Percentiles rank a stretch among this genome's conserved stretches.
Evolutionary conservation across 1,140 invertebrate genomes (phyloP).

Genomic region (Bombus balteatus): DNA sequence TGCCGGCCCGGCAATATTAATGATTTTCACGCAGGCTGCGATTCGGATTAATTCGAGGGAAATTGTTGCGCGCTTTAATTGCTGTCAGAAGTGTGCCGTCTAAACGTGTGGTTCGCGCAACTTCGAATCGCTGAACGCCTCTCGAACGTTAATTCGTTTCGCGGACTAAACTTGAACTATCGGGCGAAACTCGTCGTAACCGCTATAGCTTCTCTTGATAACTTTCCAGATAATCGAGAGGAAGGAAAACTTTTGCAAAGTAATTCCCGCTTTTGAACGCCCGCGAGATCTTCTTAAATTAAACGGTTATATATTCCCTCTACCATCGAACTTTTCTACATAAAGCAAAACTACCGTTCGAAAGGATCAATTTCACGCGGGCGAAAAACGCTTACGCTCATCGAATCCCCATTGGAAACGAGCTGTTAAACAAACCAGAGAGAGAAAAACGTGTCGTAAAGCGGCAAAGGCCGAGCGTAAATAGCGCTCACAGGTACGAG

Average conservation of each 20-base stretch:
- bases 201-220: background rate
- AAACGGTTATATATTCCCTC: background rate
- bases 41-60: constrained; percentile 11
- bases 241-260: background rate
- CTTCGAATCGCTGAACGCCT: background rate
- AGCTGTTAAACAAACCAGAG: constrained; percentile 14
- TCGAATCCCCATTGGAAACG: background rate
- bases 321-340: background rate
- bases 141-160: background rate
- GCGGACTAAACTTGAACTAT: background rate
- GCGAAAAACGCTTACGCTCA: background rate
- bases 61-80: constrained; percentile 24
- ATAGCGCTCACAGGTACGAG: constrained; percentile 7
- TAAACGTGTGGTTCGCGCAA: constrained; percentile 5
- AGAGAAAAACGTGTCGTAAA: background rate
- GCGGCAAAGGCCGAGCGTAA: constrained; percentile 9
- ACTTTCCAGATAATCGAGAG: background rate
- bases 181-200: background rate
- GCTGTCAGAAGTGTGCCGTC: constrained; percentile 4
- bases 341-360: background rate
- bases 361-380: background rate
- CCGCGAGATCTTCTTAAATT: background rate
- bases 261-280: background rate
- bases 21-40: background rate
- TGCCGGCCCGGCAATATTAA: constrained; percentile 1